Conservation (phyloP, 2,113 vertebrate species). For the Mustela nigripes region DNA sequence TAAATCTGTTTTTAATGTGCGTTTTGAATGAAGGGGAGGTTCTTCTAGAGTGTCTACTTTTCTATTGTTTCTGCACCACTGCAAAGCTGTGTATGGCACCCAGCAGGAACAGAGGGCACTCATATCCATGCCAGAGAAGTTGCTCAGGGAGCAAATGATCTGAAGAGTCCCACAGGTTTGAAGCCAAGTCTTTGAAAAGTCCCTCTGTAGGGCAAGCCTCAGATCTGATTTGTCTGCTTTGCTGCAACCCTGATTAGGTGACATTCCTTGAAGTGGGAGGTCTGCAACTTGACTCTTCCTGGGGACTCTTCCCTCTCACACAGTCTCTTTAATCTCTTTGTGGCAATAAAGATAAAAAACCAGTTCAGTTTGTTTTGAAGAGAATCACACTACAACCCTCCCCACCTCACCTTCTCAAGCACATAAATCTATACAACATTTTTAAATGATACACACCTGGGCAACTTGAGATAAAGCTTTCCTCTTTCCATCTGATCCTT, state of each 20-base stretch:
- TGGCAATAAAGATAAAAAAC: constrained; percentile 26
- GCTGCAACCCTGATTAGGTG: constrained; percentile 39
- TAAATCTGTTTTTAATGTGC: not conserved
- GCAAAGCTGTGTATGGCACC: not conserved
- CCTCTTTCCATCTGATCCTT: not conserved
- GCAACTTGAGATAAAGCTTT: not conserved
- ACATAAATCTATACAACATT: not conserved
- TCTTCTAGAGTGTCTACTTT: not conserved
- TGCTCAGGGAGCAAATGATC: constrained; percentile 51
- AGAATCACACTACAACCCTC: not conserved
- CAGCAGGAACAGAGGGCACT: not conserved
- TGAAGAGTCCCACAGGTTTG: not conserved
- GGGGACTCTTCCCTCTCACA: not conserved
- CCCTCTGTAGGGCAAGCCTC: not conserved
- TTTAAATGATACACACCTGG: not conserved
- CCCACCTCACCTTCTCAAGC: not conserved
- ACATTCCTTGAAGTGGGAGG: constrained; percentile 36
- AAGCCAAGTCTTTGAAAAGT: constrained; percentile 63
- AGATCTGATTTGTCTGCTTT: constrained; percentile 50
- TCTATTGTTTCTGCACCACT: not conserved
- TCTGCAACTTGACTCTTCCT: constrained; percentile 41
- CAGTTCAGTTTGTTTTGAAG: constrained; percentile 30
- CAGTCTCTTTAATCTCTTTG: constrained; percentile 35
- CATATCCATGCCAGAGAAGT: constrained; percentile 2
- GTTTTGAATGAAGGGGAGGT: not conserved